These are phyloP conservation scores for Morus bassanus DNA, from an alignment of 2,797 vertebrate genomes.

Conservation along the genomic window DNA sequence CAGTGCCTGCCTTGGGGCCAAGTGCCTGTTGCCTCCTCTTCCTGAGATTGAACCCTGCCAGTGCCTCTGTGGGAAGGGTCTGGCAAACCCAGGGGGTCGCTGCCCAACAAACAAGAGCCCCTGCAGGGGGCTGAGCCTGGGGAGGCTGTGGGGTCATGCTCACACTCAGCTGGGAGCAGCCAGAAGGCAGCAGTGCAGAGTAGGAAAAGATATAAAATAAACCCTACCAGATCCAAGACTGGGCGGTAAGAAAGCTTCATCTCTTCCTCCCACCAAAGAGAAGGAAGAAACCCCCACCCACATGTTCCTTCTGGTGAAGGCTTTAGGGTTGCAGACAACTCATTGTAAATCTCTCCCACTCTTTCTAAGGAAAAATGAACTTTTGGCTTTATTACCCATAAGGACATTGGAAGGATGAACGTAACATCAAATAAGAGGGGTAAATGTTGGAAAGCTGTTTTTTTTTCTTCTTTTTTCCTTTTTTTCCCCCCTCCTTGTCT, in stretches of 20 bases:
- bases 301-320: background rate
- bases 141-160: background rate
- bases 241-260: background rate
- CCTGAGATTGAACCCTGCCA: background rate
- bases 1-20: rapidly evolving
- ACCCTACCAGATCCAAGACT: background rate
- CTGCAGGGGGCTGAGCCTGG: background rate
- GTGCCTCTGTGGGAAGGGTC: background rate
- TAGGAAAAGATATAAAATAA: background rate
- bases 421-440: background rate
- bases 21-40: background rate
- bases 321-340: background rate
- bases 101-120: background rate
- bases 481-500: no score
- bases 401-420: background rate
- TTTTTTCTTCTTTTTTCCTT: no score
- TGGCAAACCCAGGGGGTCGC: background rate
- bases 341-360: background rate
- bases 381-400: background rate
- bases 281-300: background rate
- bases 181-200: background rate
- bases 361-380: background rate
- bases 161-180: background rate
- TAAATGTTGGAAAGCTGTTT: background rate
- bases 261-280: background rate